A percentile compares a stretch with the other conserved stretches of the same genome.
These are phyloP conservation scores for Cyanoliseus patagonus DNA, from an alignment of 2,113 vertebrate genomes.

Conservation along the genomic window DNA sequence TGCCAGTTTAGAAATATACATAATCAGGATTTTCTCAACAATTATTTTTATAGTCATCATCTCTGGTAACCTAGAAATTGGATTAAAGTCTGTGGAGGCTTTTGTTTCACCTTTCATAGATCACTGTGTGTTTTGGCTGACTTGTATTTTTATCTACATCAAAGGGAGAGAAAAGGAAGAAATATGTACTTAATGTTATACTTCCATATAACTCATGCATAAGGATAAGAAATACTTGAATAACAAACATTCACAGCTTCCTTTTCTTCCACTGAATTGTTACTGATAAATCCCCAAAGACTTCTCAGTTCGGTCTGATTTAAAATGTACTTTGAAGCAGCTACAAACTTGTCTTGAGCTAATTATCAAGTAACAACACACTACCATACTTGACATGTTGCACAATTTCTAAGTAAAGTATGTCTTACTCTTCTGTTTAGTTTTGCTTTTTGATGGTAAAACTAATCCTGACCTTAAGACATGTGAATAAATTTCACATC, in stretches of 20 bases:
- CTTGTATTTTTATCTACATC: constrained; percentile 16
- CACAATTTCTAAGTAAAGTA: constrained; percentile 7
- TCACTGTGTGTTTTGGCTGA: constrained; percentile 12
- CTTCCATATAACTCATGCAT: constrained; percentile 7
- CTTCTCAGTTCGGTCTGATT: constrained; percentile 26
- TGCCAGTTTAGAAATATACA: neutral
- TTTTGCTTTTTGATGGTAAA: constrained; percentile 32
- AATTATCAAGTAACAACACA: constrained; percentile 60
- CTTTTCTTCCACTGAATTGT: constrained; percentile 17
- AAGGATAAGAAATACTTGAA: constrained; percentile 13
- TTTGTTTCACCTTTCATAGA: constrained; percentile 19
- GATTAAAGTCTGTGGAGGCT: constrained; percentile 4
- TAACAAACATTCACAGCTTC: neutral
- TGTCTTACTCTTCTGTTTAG: constrained; percentile 24
- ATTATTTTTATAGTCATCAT: neutral
- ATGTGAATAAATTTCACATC: constrained; percentile 47
- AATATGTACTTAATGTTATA: neutral
- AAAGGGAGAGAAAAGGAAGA: constrained; percentile 8
- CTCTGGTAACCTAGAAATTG: constrained; percentile 6
- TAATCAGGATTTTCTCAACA: neutral
- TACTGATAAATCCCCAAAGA: constrained; percentile 51
- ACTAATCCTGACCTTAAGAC: constrained; percentile 50
- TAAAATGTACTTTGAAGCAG: constrained; percentile 61
- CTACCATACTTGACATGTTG: constrained; percentile 39
- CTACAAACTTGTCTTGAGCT: constrained; percentile 52